Evolutionary conservation across 2,797 vertebrate species (phyloP).

Genomic region (Simalia tracyae): DNA sequence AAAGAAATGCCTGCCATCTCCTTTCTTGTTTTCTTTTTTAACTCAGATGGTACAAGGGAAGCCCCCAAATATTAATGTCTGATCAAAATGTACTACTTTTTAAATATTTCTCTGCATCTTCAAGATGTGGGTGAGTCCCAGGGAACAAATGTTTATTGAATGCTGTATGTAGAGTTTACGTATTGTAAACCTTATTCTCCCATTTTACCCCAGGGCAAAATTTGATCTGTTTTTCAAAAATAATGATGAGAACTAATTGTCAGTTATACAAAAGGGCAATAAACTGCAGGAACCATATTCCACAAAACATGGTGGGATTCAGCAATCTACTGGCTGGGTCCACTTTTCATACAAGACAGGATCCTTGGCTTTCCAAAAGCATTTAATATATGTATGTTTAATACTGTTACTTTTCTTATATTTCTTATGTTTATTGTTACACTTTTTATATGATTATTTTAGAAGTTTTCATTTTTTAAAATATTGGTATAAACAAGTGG

Average conservation of each 20-base stretch:
- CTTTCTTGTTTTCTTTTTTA: conserved; percentile 6
- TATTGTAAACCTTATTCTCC: background rate
- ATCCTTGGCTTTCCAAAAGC: background rate
- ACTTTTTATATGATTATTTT: background rate
- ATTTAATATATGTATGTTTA: background rate
- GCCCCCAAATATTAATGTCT: background rate
- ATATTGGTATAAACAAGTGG: background rate
- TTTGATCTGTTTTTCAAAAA: background rate
- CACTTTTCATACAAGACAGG: background rate
- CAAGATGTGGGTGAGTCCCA: background rate
- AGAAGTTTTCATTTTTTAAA: background rate
- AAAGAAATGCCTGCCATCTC: background rate
- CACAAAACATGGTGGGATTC: background rate
- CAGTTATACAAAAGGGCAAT: background rate
- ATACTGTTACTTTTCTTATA: background rate
- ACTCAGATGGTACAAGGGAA: background rate
- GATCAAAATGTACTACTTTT: background rate
- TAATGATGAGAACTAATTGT: background rate
- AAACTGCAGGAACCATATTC: background rate
- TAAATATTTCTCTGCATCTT: background rate
- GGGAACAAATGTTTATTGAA: conserved; percentile 4
- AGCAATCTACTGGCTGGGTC: background rate
- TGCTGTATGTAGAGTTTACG: fast-evolving
- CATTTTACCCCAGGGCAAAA: background rate
- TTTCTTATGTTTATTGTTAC: background rate